Conservation (phyloP, 2,888 invertebrate genomes). For the Adineta ricciae region DNA sequence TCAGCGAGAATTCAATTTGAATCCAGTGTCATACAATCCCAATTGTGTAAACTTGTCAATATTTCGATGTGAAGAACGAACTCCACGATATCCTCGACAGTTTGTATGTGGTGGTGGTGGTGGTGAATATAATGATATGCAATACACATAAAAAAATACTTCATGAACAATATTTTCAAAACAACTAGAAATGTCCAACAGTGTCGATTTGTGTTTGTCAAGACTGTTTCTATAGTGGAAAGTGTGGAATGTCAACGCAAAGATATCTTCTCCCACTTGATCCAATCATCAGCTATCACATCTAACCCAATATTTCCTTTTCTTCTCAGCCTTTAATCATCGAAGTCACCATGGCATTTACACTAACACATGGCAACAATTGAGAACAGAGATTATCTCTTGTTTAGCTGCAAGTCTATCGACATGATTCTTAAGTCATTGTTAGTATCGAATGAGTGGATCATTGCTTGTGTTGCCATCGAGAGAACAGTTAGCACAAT, state of each 20-base stretch:
- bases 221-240: too few species aligned
- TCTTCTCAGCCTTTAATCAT: background rate
- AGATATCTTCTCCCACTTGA: too few species aligned
- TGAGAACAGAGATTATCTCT: background rate
- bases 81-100: too few species aligned
- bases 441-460: too few species aligned
- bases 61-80: too few species aligned
- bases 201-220: background rate
- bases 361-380: background rate
- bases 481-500: background rate
- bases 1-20: too few species aligned
- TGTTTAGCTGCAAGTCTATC: background rate
- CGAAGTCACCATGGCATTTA: background rate
- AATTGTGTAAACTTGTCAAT: too few species aligned
- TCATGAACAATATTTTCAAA: background rate
- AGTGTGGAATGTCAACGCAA: too few species aligned
- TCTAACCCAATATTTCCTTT: background rate
- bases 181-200: background rate
- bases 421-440: background rate
- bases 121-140: too few species aligned
- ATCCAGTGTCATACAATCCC: too few species aligned
- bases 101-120: background rate
- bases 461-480: background rate
- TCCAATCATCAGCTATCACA: too few species aligned
- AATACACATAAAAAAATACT: too few species aligned